Evolutionary conservation across 2,797 vertebrate species (phyloP), one percentile per base, ranked within the genome.

Genomic region (Orientallactaga sibirica): DNA sequence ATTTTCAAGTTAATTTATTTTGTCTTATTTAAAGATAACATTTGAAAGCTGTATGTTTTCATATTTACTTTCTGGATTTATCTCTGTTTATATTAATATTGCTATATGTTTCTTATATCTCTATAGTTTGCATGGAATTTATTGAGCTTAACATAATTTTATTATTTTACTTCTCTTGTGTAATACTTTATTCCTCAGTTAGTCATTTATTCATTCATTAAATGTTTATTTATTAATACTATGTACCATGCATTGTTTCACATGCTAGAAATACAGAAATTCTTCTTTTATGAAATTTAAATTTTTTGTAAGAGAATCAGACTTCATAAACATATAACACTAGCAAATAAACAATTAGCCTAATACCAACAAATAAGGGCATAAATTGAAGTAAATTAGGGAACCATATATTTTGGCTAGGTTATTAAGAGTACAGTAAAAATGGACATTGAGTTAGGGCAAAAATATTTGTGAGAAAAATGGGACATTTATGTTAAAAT

Each of bases 91-190:
- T 78, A 62, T 91, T 92, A 82, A 64, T 80, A 41, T n/a, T 68
- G 8, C 5, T 29, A 2, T 75, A 22, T 27, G 19, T 88, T 94
- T 19, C 27, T 90, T 89, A 79, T 82, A 37, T 81, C 25, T 52
- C 22, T 90, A 4, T 18, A 41, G 9, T 91, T 80, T 79, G 0
- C 73, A 1, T 93, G 15, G 20, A 37, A 61, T 33, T 90, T 76
- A 76, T n/a, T 73, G 86, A 91, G 52, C 14, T 78, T 93, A 73
- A 27, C 90, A 29, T 91, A 92, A 86, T 58, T 58, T 58, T 58
- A 58, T 58, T 16, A 48, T 83, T 90, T 80, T 41, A 14, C 22
- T 77, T 82, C 7, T 80, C 66, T 95, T 94, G 3, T 94, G 14
- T 84, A 80, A 58, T 77, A 24, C 29, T 80, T 76, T 71, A 67